A percentile compares a stretch with the other conserved stretches of the same genome.
phyloP scores from a whole-genome alignment of 2,797 vertebrate genomes.

The Taeniopygia guttata region DNA sequence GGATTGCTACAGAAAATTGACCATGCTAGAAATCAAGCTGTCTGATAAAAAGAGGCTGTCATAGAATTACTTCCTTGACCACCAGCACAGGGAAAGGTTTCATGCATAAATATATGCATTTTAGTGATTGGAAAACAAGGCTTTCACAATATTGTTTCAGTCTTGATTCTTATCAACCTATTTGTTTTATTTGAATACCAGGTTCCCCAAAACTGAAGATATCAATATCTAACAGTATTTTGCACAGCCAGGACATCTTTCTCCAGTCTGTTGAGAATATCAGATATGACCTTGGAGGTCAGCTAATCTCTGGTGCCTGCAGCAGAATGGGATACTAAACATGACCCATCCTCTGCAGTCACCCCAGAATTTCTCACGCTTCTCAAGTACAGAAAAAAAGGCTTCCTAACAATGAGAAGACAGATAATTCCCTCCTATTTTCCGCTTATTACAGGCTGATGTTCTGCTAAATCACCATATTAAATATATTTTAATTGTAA shows the following conservation, averaged over 20 bases:
- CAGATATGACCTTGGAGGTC: neutral
- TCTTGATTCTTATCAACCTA: neutral
- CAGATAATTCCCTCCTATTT: neutral
- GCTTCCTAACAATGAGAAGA: neutral
- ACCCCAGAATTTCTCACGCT: neutral
- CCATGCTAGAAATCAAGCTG: neutral
- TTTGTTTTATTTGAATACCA: neutral
- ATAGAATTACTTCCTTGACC: neutral
- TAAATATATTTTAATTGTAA: neutral
- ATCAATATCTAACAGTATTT: neutral
- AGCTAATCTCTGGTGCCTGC: neutral
- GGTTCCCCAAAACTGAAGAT: neutral
- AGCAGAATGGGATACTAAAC: neutral
- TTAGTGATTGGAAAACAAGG: neutral
- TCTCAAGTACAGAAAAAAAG: neutral
- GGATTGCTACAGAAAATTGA: conserved; percentile 19
- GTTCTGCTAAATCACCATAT: neutral
- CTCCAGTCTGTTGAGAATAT: neutral
- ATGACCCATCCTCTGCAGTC: neutral
- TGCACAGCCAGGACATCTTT: neutral
- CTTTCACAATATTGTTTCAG: neutral
- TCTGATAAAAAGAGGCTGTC: neutral
- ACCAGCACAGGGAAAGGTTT: neutral
- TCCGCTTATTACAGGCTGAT: neutral
- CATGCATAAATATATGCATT: rapidly evolving